Conservation (phyloP, 2,797 vertebrate species). For the Sphenodon punctatus region DNA sequence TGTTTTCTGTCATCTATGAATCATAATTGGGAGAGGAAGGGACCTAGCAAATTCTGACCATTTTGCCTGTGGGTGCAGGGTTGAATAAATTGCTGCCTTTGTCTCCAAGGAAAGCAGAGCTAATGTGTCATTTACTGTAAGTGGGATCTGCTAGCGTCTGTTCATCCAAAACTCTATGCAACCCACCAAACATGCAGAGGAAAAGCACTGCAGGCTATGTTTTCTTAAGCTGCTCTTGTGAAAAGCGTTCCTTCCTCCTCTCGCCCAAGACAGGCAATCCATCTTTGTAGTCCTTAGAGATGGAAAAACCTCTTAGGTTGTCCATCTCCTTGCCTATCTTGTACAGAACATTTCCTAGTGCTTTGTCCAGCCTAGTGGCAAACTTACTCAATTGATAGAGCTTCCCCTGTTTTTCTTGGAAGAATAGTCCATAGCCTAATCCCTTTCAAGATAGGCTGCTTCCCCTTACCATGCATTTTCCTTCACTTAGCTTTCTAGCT, state of each 20-base stretch:
- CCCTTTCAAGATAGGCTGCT: background rate
- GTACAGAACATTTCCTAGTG: background rate
- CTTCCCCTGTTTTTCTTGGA: background rate
- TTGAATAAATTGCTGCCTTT: background rate
- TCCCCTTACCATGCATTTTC: background rate
- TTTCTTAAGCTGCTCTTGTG: background rate
- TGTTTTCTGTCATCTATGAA: background rate
- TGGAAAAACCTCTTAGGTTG: background rate
- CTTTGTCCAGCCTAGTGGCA: background rate
- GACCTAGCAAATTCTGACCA: background rate
- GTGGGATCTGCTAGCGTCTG: background rate
- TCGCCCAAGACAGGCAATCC: background rate
- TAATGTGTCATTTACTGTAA: background rate
- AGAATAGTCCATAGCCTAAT: background rate
- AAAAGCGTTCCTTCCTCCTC: background rate
- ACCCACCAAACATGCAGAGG: background rate
- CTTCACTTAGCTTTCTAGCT: background rate
- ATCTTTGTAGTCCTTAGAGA: background rate
- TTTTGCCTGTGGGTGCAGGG: rapidly evolving
- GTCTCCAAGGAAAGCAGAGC: background rate
- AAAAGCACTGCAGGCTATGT: background rate
- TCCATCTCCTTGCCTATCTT: background rate
- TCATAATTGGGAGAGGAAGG: background rate
- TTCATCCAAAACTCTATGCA: background rate
- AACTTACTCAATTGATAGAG: background rate